Evolutionary conservation across 2,888 invertebrate genomes (phyloP), one percentile per base, ranked within the genome.

Genomic region (Lochmaea crataegi): DNA sequence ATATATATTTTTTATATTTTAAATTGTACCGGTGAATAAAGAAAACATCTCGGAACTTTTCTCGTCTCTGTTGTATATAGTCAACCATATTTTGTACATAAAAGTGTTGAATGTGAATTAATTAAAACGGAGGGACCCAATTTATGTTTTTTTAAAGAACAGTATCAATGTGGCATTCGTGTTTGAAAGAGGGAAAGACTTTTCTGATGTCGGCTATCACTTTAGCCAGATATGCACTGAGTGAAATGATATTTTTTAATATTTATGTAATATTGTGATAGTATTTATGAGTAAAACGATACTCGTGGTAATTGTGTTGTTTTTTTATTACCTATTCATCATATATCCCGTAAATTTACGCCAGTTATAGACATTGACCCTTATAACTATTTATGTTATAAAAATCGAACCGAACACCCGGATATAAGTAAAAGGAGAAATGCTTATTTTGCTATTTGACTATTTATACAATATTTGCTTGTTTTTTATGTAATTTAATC

Each of bases 211-310:
- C 68, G 67, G 67, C 66, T 69, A 38, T 65, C 38, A 65, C 56
- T 22, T 32, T 48, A 26, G 69, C 69, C 65, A 65, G 18, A 57
- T 58, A 64, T 32, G 74, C 70, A 74, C 74, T 71, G 74, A 74
- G 71, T 74, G 71, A 71, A 71, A 71, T 74, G 74, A 74, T 74
- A 74, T 74, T 71, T 74, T 73, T 74, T 71, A 71, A 74, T 74
- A 74, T 74, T 68, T 71, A 74, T 74, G 74, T 71, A 74, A 74
- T 74, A 74, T 74, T 74, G 74, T 74, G 74, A 74, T 74, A 74
- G 71, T 74, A 74, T 74, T 71, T 74, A 74, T 74, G 71, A 71
- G 71, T 71, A 74, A 74, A 73, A 22, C 58, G 68, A 68, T 68
- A 68, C 65, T 67, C 68, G 51, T 65, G 57, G 42, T 51, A 57